Base-by-base conservation (phyloP, 2,113 vertebrate genomes). In the Callaeas wilsoni region DNA sequence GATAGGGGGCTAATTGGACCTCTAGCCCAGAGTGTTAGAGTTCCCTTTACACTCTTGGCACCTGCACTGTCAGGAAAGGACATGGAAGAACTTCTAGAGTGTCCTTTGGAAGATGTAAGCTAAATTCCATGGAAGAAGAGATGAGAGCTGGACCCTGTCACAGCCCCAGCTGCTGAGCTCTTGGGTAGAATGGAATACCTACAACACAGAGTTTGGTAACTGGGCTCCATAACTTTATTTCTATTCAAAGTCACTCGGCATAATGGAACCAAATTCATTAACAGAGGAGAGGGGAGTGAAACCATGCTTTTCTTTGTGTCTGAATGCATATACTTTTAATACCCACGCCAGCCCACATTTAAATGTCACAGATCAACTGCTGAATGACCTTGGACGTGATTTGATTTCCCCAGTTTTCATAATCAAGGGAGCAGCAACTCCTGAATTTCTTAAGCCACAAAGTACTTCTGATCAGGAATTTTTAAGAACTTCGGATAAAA, bases 251-350 rank as follows among this genome's bases (percentile, higher is more conserved):
- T 39, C 84, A 14, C 23, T 13, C 26, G 15, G 10, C 64, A 14
- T 27, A 62, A 83, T 17, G 10, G 37, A 76, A 56, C 7, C 35
- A 65, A 65, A n/a, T n/a, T 47, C 3, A 47, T 65, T 44, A 47
- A 27, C 12, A 73, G 62, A 62, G 35, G 30, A 56, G 37, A 76
- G 29, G 4, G n/a, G 16, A 70, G 25, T 27, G 21, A 83, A 85
- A 22, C 7, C 6, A 21, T 11, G 15, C 10, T 78, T 65, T 39
- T 21, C 64, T 59, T 60, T 44, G 9, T 55, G 33, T 59, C 4
- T 7, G 4, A 1, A 2, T 4, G 0, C 22, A n/a, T 10, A 14
- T 18, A 53, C 4, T 67, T 56, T 55, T 67, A 53, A 32, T 39
- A 41, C 10, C 16, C 3, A 35, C 22, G 59, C 35, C 17, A 55